Conservation (phyloP, 2,888 invertebrate genomes). For the Synanthedon formicaeformis region DNA sequence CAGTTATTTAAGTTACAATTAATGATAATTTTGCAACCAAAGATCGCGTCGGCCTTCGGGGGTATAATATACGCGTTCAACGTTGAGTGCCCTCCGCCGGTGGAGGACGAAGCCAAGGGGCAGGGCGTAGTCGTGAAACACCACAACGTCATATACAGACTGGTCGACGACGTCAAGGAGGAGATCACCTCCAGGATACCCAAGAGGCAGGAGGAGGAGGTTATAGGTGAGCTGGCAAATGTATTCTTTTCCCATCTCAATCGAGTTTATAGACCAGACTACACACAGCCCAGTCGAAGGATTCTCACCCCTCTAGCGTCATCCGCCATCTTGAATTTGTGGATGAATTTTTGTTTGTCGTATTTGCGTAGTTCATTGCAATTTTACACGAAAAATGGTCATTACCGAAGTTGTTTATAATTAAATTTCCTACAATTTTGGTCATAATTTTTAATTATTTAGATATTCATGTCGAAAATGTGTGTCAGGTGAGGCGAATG, state of each 20-base stretch:
- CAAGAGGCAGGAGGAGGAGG: slow-evolving; percentile 77
- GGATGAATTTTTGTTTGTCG: no score
- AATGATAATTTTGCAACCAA: not conserved
- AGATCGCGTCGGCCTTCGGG: slow-evolving; percentile 54
- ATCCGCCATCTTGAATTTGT: no score
- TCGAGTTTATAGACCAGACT: no score
- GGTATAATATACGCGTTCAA: slow-evolving; percentile 93
- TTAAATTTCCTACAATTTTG: no score
- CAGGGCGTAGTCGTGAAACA: slow-evolving; percentile 72
- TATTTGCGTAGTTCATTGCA: no score
- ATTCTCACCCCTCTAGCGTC: no score
- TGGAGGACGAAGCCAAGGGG: slow-evolving; percentile 62
- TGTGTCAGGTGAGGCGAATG: slow-evolving; percentile 81
- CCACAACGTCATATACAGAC: slow-evolving; percentile 92
- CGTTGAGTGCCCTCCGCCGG: slow-evolving; percentile 67
- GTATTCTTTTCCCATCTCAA: not conserved
- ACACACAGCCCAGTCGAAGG: no score
- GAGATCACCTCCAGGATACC: slow-evolving; percentile 83
- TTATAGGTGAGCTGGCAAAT: slow-evolving; percentile 71
- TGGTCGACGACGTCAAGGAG: slow-evolving; percentile 88
- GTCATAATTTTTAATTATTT: no score
- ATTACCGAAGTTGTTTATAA: no score
- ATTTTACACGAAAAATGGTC: no score
- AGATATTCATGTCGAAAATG: no score
- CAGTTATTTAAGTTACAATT: no score